Percentiles rank a stretch among this genome's conserved stretches.
Conservation (phyloP, 2,113 vertebrate species). For the cat (Felis catus) region F.catus_Fca126_mat1.0 CM031420.1:83441501-83442000, state of each 20-base stretch:
- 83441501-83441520: not conserved
- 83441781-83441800: too few species aligned
- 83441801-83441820: too few species aligned
- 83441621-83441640: not conserved
- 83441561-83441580: slow-evolving; percentile 24
- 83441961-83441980: not conserved
- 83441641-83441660: not conserved
- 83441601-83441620: slow-evolving; percentile 22
- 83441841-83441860: too few species aligned
- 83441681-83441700: too few species aligned
- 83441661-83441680: too few species aligned
- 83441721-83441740: too few species aligned
- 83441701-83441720: too few species aligned
- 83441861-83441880: not conserved
- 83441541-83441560: not conserved
- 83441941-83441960: not conserved
- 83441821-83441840: too few species aligned
- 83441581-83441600: not conserved
- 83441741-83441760: too few species aligned
- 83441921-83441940: slow-evolving; percentile 22
- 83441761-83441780: too few species aligned
- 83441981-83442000: slow-evolving; percentile 22
- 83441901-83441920: not conserved
- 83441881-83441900: not conserved
- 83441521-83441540: not conserved